Evolutionary conservation across 2,888 invertebrate genomes (phyloP).

Genomic region (Megastigmus dorsalis): DNA sequence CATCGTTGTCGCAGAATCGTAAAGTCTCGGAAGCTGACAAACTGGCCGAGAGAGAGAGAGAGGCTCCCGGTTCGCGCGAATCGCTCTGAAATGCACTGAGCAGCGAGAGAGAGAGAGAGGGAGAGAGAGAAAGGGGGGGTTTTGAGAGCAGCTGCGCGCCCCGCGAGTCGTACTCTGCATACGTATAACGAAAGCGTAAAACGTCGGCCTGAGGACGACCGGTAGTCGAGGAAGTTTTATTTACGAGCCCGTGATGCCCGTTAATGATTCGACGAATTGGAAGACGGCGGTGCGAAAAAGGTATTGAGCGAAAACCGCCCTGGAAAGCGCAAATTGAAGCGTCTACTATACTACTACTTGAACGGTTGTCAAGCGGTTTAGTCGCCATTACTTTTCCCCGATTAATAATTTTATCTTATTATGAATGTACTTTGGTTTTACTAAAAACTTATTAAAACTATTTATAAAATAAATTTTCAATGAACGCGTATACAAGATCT

Average conservation of each 20-base stretch:
- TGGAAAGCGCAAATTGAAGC: too few relatives aligned
- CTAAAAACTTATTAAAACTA: too few relatives aligned
- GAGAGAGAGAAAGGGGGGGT: background rate
- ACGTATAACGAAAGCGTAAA: background rate
- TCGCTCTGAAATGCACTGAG: too few relatives aligned
- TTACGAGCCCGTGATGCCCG: conserved; percentile 46
- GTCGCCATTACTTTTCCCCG: too few relatives aligned
- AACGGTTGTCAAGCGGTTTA: background rate
- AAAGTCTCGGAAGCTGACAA: conserved; percentile 63
- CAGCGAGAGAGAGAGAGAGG: background rate
- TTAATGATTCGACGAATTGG: conserved; percentile 52
- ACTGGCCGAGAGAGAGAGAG: too few relatives aligned
- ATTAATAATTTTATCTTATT: too few relatives aligned
- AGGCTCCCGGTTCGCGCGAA: conserved; percentile 42
- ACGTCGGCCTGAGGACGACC: conserved; percentile 32
- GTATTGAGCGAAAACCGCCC: background rate
- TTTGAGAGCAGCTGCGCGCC: conserved; percentile 5
- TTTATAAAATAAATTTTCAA: too few relatives aligned
- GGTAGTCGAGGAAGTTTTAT: conserved; percentile 58
- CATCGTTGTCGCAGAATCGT: conserved; percentile 66
- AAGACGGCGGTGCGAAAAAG: background rate
- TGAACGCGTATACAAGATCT: too few relatives aligned
- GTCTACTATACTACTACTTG: too few relatives aligned
- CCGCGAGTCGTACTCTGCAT: background rate
- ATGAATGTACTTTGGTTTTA: too few relatives aligned